These are phyloP conservation scores for Holothuria glaberrima DNA, from an alignment of 35 echinoderm and acorn worm genomes.

Conservation along the genomic window DNA sequence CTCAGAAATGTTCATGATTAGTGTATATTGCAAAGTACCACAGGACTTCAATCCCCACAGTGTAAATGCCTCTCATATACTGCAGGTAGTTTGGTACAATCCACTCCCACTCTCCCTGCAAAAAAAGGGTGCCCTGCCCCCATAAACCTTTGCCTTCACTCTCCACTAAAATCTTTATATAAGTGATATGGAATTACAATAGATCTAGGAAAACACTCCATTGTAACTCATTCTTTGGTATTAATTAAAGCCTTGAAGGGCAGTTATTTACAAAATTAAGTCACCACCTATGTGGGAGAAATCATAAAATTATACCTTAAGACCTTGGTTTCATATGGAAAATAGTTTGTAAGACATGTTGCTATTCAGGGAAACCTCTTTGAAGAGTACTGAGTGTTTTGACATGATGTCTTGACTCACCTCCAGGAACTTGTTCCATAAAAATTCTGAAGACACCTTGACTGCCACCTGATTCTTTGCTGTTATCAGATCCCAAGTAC, in stretches of 20 bases:
- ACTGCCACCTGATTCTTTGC: neutral
- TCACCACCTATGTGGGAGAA: neutral
- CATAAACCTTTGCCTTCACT: neutral
- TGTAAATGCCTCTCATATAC: no score
- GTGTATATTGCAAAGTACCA: no score
- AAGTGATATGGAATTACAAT: neutral
- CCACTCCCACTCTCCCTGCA: no score
- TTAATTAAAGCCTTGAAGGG: neutral
- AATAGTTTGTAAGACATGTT: no score
- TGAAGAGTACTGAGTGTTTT: no score
- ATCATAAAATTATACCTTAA: no score
- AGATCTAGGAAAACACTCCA: neutral
- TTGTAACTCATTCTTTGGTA: neutral
- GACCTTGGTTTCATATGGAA: no score
- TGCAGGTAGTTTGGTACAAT: no score
- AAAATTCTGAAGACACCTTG: conserved; percentile 80
- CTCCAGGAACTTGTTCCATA: conserved; percentile 98
- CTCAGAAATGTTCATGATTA: no score
- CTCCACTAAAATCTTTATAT: neutral
- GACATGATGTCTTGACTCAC: conserved; percentile 56
- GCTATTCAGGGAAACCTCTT: no score
- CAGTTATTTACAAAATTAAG: neutral
- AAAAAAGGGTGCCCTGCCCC: no score
- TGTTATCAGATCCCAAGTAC: conserved; percentile 82
- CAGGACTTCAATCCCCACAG: no score